Evolutionary conservation across 1,140 invertebrate species (phyloP), one percentile per base, ranked within the genome.

Genomic region (Brachionus asplanchnoidis): DNA sequence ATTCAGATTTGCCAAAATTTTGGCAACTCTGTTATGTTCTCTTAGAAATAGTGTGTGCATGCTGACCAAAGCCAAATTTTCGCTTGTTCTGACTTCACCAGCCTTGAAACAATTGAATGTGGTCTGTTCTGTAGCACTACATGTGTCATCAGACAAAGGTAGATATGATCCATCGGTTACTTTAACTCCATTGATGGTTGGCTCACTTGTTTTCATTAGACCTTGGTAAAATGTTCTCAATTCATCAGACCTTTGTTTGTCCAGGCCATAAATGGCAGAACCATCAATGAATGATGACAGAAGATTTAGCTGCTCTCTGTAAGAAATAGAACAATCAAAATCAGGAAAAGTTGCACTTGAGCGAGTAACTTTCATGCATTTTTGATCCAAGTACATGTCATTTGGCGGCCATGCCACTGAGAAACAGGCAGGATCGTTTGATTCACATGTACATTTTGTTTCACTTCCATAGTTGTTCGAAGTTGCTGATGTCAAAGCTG

Each of bases 251-350:
- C 75, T 70, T 17, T 50, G 40, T 40, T 84, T 53, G 9, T 91
- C 90, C 1, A 93, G 93, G 0, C 92, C 36, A 87, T 97, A 97
- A 7, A 95, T 93, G 44, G 94, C 89, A 0, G 95, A 96, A 8
- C 94, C 91, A 88, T 97, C 95, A 90, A 97, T 90, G 87, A 91
- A 96, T 1, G 94, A 92, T 9, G 95, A 95, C 0, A 96, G 93
- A n/a, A 92, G 92, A 6, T 94, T 94, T 36, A 95, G 86, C 93
- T 95, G 88, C 85, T 93, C 91, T 46, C 73, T 12, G 20, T 77
- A 77, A 14, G 73, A 20, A 50, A 82, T 12, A 4, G 53, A 42
- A 26, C 79, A 77, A 23, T 77, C 42, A 11, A 46, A n/a, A 32
- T 60, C 80, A 40, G 53, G 60, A 46, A 60, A 60, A n/a, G 73